A percentile compares a stretch with the other conserved stretches of the same genome.
These are phyloP conservation scores for Bryconaethiops microstoma DNA, from an alignment of 2,797 vertebrate species.

Conservation along the genomic window DNA sequence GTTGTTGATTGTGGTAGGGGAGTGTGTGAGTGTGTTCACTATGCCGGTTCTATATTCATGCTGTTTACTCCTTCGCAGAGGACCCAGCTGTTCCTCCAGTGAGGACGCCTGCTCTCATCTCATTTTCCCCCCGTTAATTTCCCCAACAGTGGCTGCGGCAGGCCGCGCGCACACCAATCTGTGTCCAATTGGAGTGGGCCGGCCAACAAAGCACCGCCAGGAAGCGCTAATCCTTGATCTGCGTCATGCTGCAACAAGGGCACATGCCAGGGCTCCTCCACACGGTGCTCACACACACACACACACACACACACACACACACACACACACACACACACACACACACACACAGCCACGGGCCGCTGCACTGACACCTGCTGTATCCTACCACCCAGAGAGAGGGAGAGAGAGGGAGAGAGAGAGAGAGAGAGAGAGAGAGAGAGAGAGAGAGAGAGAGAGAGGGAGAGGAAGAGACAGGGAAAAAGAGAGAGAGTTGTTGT, in stretches of 20 bases:
- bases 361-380: conserved; percentile 63
- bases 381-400: conserved; percentile 65
- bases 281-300: conserved; percentile 58
- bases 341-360: conserved; percentile 50
- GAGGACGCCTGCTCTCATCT: conserved; percentile 57
- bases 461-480: conserved; percentile 29
- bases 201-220: conserved; percentile 79
- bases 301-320: conserved; percentile 48
- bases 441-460: conserved; percentile 33
- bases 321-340: conserved; percentile 51
- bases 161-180: conserved; percentile 64
- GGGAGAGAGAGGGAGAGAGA: conserved; percentile 11
- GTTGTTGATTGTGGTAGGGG: conserved; percentile 20
- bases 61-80: conserved; percentile 36
- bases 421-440: conserved; percentile 36
- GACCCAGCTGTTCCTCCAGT: conserved; percentile 60
- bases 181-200: conserved; percentile 77
- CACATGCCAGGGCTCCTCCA: conserved; percentile 56
- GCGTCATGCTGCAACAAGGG: conserved; percentile 76
- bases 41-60: conserved; percentile 5
- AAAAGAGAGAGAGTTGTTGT: conserved; percentile 10
- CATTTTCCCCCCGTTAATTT: conserved; percentile 62
- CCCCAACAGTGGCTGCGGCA: conserved; percentile 61
- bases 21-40: conserved; percentile 12
- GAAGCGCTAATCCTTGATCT: conserved; percentile 83